These are phyloP conservation scores for Coryphaenoides rupestris DNA, from an alignment of 2,113 vertebrate species.

Conservation along the genomic window DNA sequence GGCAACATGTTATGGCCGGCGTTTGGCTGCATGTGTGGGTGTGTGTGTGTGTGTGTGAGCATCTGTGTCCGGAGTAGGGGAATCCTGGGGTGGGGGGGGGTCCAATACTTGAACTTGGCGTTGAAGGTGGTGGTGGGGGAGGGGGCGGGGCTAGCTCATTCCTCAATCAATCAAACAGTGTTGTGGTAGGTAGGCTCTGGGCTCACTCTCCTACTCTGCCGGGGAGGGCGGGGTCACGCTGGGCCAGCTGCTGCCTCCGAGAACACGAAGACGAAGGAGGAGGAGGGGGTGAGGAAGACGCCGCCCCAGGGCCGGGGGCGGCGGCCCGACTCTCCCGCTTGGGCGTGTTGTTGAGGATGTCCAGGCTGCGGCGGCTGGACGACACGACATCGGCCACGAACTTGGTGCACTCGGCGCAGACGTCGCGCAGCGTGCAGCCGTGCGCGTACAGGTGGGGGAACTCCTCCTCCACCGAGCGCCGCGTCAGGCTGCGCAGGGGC, in stretches of 20 bases:
- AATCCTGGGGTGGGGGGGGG: too few species aligned
- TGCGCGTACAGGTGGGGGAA: constrained; percentile 93
- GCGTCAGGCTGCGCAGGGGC: constrained; percentile 77
- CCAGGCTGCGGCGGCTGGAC: constrained; percentile 90
- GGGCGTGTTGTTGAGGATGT: constrained; percentile 82
- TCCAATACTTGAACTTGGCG: not conserved
- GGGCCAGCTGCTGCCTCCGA: not conserved
- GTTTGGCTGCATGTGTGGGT: not conserved
- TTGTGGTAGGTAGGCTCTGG: not conserved
- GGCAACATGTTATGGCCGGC: constrained; percentile 28
- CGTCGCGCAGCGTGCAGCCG: constrained; percentile 83
- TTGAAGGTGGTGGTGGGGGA: constrained; percentile 17
- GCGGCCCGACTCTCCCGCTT: constrained; percentile 58
- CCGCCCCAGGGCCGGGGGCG: not conserved
- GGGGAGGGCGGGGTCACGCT: not conserved
- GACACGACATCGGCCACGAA: constrained; percentile 86
- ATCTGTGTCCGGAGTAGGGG: too few species aligned
- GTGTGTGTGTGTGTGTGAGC: constrained; percentile 7
- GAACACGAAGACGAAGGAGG: too few species aligned
- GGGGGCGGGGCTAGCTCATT: constrained; percentile 8
- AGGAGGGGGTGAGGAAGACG: too few species aligned
- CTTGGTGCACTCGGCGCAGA: constrained; percentile 86
- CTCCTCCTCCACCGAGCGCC: constrained; percentile 84
- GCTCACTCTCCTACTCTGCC: not conserved
- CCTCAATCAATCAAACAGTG: constrained; percentile 5